Base-by-base conservation (phyloP, 2,113 vertebrate genomes). In the Setophaga coronata region DNA sequence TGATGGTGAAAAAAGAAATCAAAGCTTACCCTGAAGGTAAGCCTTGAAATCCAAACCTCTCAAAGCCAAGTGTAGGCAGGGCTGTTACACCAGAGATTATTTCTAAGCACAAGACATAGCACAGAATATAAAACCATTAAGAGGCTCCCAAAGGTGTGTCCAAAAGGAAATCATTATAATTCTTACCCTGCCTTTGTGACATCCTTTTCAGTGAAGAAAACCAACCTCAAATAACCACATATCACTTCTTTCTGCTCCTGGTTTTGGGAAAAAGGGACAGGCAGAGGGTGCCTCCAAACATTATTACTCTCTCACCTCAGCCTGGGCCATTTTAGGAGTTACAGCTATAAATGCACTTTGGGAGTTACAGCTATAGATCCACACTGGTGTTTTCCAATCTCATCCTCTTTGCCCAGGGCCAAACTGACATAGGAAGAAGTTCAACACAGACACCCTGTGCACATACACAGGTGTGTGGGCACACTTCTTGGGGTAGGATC, bases 381-480 rank as follows among this genome's bases (percentile, higher is more conserved):
- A 24, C 31, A 20, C 18, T 25, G 10, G 29, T 42, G 18, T 42
- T 82, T n/a, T 45, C 25, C 34, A 61, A 17, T 62, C 16, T 67
- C 20, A 34, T 12, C 26, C 9, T 57, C 38, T 47, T 58, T 34
- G 10, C 29, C 57, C 1, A 1, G 14, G 43, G 20, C 16, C 38
- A 67, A 67, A 42, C 5, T 1, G 1, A 15, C 1, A 1, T 8
- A 58, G 15, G 25, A 90, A 45, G 51, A 74, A 18, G 45, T 43
- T 53, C 43, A 87, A 57, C 26, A 50, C 12, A 88, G 54, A 40
- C 14, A 48, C 6, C 2, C 9, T 2, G 5, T 14, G 36, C 25
- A 53, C 6, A 6, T 2, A 8, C 1, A 24, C 11, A 56, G 38
- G 4, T 54, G 16, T 36, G 36, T 53, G 34, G 12, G 25, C 0